Percentiles rank a stretch among this genome's conserved stretches.
Evolutionary conservation across 2,888 invertebrate genomes (phyloP).

Genomic region (Helleia helle): DNA sequence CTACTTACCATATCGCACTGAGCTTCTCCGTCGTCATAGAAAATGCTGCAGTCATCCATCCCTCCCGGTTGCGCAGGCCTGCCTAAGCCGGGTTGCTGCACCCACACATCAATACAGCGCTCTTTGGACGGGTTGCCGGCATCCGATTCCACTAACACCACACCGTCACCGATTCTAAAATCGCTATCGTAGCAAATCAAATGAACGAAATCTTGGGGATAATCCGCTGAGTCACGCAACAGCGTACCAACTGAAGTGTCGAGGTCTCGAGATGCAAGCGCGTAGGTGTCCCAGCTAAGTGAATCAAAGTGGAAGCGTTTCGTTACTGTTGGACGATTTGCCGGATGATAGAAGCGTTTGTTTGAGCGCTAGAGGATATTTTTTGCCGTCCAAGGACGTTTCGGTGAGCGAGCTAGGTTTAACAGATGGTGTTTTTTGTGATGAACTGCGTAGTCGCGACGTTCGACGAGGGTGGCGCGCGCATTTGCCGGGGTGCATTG

Average conservation of each 20-base stretch:
- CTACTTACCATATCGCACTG: conserved; percentile 68
- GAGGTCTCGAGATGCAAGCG: conserved; percentile 30
- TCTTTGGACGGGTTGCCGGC: conserved; percentile 65
- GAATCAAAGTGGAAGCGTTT: conserved; percentile 24
- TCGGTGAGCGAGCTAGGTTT: conserved; percentile 35
- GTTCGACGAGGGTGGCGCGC: conserved; percentile 56
- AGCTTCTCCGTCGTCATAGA: conserved; percentile 70
- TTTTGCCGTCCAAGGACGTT: conserved; percentile 46
- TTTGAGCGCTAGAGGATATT: conserved; percentile 26
- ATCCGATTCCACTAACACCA: conserved; percentile 49
- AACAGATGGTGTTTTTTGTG: conserved; percentile 49
- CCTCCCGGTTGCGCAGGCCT: conserved; percentile 41
- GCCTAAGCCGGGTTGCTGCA: conserved; percentile 44
- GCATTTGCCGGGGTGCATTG: conserved; percentile 60
- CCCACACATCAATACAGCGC: conserved; percentile 66
- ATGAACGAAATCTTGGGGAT: conserved; percentile 48
- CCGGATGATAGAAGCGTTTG: conserved; percentile 26
- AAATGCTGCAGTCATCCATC: conserved; percentile 69
- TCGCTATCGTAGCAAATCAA: conserved; percentile 41
- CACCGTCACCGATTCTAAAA: conserved; percentile 30
- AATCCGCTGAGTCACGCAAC: conserved; percentile 64
- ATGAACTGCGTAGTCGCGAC: conserved; percentile 62
- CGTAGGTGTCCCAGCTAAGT: conserved; percentile 67
- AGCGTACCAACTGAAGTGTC: conserved; percentile 37
- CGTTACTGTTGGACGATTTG: conserved; percentile 28